Base-by-base conservation (phyloP, 2,888 invertebrate genomes). In the Xanthorhoe designata region DNA sequence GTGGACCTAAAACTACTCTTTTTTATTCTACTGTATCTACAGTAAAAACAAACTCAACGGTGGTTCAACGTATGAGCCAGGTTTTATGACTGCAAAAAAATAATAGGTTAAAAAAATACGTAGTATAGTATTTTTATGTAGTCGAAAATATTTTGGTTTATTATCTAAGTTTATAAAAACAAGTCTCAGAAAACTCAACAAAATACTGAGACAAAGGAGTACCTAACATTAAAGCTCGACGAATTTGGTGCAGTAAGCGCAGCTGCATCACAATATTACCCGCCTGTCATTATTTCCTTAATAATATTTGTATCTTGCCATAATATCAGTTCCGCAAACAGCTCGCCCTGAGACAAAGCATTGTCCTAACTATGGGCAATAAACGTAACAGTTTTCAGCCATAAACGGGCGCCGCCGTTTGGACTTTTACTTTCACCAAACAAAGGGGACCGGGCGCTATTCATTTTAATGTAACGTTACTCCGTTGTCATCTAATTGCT, bases 351-450 rank as follows among this genome's bases (percentile, higher is more conserved):
- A 53, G 70, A 67, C 24, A 71, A 73, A 60, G 70, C 67, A 68
- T 73, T 74, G 72, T 77, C 74, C 71, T 53, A 66, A 64, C 56
- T 71, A 69, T 69, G 70, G 70, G 38, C 69, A 72, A 74, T 74
- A 72, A 72, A 73, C 70, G 61, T 69, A 73, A 64, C 70, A 65
- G 69, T 78, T 79, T 79, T 79, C 72, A 75, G 75, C 75, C 77
- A 80, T 81, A 85, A 81, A 80, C 74, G 76, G 78, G 69, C 69
- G 79, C 78, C 71, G 68, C 66, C 69, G 54, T 62, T 62, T 64
- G 57, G 67, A 87, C 86, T 87, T 86, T 90, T 86, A 87, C 91
- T 91, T 90, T 91, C 88, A 80, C 86, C 73, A 60, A 62, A 85
- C 84, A 86, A 85, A 79, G 79, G 71, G 75, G 81, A 78, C 79